Percentiles rank a stretch among this genome's conserved stretches.
phyloP scores from a whole-genome alignment of 2,797 vertebrate genomes.

The Tamandua tetradactyla region DNA sequence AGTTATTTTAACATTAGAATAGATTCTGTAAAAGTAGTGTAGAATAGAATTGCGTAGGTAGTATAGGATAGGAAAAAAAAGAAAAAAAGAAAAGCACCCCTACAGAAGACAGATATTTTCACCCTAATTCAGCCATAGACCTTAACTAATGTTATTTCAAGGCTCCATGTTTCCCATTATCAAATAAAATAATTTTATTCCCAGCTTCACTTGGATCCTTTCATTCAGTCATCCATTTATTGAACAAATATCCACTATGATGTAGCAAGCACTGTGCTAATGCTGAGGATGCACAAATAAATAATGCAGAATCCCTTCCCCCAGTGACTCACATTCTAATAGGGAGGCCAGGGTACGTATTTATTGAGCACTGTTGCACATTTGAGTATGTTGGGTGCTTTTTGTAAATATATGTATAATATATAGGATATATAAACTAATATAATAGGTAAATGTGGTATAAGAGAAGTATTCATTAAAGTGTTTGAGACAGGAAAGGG shows the following conservation, averaged over 20 bases:
- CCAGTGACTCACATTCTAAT: background rate
- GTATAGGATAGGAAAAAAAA: no score
- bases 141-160: slow-evolving; percentile 4
- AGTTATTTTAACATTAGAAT: background rate
- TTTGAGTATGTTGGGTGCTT: background rate
- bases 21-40: background rate
- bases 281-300: background rate
- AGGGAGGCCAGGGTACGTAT: background rate
- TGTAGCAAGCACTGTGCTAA: background rate
- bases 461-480: background rate
- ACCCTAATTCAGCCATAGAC: background rate
- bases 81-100: background rate
- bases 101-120: slow-evolving; percentile 48
- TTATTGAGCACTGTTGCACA: background rate
- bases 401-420: background rate
- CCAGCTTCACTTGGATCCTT: background rate
- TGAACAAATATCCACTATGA: background rate
- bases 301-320: background rate
- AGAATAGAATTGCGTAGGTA: no score
- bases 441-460: background rate
- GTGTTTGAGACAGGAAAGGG: background rate
- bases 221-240: background rate
- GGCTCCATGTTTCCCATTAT: background rate
- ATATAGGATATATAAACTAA: background rate
- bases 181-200: slow-evolving; percentile 48